Conservation (phyloP, 2,888 invertebrate species). For the Napeogenes sylphis region DNA sequence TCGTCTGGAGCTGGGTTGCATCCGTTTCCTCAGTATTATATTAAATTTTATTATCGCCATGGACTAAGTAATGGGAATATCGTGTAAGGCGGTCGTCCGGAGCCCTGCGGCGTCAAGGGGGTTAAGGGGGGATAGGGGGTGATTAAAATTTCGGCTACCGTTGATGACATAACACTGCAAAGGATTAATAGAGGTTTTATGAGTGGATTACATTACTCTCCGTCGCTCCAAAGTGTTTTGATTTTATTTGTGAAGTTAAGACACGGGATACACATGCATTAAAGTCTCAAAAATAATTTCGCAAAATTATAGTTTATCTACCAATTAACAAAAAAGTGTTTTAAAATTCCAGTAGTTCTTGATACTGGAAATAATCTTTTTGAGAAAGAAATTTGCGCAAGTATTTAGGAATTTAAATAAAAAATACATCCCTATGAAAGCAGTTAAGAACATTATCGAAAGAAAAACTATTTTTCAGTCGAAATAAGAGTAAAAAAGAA, state of each 20-base stretch:
- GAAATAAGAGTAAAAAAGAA: conserved; percentile 43
- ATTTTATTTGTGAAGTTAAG: conserved; percentile 48
- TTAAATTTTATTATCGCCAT: conserved; percentile 78
- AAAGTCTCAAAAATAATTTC: no score
- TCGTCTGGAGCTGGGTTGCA: conserved; percentile 59
- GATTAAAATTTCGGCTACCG: conserved; percentile 76
- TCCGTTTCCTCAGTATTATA: conserved; percentile 73
- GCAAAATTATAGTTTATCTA: no score
- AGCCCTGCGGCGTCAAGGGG: conserved; percentile 57
- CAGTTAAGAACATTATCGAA: conserved; percentile 34
- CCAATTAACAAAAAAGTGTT: no score
- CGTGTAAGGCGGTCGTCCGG: conserved; percentile 75
- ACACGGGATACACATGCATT: conserved; percentile 11
- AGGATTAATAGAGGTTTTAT: conserved; percentile 73
- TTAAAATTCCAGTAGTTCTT: no score
- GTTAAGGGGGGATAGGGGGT: conserved; percentile 43
- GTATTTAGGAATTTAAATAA: conserved; percentile 21
- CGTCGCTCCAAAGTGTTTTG: conserved; percentile 48
- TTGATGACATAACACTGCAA: conserved; percentile 71
- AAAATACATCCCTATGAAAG: conserved; percentile 28
- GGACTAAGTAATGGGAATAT: conserved; percentile 79
- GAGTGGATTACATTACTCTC: conserved; percentile 72
- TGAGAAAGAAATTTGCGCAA: neutral
- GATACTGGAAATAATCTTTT: neutral
- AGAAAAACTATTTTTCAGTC: conserved; percentile 50